These are phyloP conservation scores for Leptopilina myrica DNA, from an alignment of 2,888 invertebrate species.

Conservation along the genomic window DNA sequence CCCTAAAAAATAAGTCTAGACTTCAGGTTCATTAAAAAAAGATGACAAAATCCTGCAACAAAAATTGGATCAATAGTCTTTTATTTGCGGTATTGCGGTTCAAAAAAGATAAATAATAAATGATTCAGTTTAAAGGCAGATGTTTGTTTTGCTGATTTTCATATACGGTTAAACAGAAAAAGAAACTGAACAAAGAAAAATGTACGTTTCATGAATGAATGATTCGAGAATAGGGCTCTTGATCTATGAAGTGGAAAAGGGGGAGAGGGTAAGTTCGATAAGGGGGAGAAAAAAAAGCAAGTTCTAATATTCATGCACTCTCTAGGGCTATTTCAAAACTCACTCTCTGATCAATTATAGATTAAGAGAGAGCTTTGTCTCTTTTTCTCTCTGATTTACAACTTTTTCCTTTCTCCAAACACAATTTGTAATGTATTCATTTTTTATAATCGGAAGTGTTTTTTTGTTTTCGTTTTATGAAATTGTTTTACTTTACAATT, in stretches of 20 bases:
- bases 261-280: constrained; percentile 29
- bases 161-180: constrained; percentile 30
- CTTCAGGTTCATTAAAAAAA: too few relatives aligned
- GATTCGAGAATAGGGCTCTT: constrained; percentile 38
- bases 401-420: background rate
- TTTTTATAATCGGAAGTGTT: too few relatives aligned
- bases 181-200: constrained; percentile 37
- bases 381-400: background rate
- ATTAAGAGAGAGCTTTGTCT: background rate
- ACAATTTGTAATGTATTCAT: too few relatives aligned
- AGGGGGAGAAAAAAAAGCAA: constrained; percentile 22
- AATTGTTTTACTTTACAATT: too few relatives aligned
- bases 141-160: constrained; percentile 39
- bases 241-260: constrained; percentile 34
- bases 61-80: background rate
- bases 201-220: constrained; percentile 32
- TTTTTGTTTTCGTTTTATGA: too few relatives aligned
- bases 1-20: too few relatives aligned
- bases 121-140: constrained; percentile 8
- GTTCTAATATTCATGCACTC: constrained; percentile 30
- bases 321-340: constrained; percentile 8
- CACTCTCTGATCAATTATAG: constrained; percentile 26
- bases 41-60: too few relatives aligned
- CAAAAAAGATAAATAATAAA: constrained; percentile 1
- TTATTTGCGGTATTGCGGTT: background rate